Percentiles rank a stretch among this genome's conserved stretches.
These are phyloP conservation scores for Synanthedon vespiformis DNA, from an alignment of 2,888 invertebrate species.

Conservation along the genomic window DNA sequence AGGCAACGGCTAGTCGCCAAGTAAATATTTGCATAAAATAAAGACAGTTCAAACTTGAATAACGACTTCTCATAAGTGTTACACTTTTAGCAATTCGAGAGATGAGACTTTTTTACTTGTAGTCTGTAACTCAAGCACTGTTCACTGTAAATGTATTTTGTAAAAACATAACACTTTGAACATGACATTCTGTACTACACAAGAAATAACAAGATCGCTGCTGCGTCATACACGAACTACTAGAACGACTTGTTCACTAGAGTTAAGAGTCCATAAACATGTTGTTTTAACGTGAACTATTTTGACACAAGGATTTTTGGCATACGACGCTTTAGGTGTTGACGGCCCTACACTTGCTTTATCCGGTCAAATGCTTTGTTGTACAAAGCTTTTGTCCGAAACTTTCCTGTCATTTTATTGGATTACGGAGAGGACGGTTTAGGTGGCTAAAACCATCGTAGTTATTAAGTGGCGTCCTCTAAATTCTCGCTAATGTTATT, in stretches of 20 bases:
- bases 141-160: no score
- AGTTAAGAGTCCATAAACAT: conserved; percentile 46
- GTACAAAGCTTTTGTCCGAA: conserved; percentile 3
- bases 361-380: conserved; percentile 38
- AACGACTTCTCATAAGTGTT: no score
- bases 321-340: background rate
- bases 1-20: no score
- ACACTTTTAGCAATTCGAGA: no score
- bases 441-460: background rate
- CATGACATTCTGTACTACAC: no score
- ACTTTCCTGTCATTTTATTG: background rate
- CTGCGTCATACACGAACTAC: conserved; percentile 22
- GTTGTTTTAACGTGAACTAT: conserved; percentile 44
- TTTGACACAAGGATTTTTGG: conserved; percentile 28
- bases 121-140: no score
- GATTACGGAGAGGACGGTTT: background rate
- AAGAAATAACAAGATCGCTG: conserved; percentile 19
- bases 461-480: background rate
- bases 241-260: conserved; percentile 34
- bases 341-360: conserved; percentile 12
- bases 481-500: no score
- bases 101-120: no score
- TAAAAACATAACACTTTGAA: no score
- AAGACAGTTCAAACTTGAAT: no score
- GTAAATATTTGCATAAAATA: no score